These are phyloP conservation scores for Pinna nobilis DNA, from an alignment of 1,140 invertebrate species.

Conservation along the genomic window DNA sequence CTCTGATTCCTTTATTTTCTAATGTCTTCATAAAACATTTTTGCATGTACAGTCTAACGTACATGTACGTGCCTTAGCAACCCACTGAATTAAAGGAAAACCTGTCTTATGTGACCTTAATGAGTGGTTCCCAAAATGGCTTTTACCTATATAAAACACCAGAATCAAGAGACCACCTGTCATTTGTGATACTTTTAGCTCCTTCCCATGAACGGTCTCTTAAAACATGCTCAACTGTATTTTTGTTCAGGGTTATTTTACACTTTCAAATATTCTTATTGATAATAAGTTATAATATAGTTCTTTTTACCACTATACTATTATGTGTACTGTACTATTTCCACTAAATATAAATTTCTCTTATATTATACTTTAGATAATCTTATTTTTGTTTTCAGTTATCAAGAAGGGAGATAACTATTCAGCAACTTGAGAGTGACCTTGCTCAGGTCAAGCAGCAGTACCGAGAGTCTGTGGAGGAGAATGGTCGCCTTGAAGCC, in stretches of 20 bases:
- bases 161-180: too few relatives aligned
- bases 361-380: not conserved
- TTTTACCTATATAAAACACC: too few relatives aligned
- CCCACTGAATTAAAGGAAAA: too few relatives aligned
- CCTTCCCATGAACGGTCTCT: too few relatives aligned
- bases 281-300: too few relatives aligned
- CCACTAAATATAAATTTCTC: not conserved
- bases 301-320: not conserved
- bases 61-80: too few relatives aligned
- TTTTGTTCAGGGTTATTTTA: too few relatives aligned
- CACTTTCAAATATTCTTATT: too few relatives aligned
- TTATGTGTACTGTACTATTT: not conserved
- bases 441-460: constrained; percentile 57
- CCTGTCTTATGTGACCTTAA: too few relatives aligned
- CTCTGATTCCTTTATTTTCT: not conserved
- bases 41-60: not conserved
- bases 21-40: not conserved
- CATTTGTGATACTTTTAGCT: too few relatives aligned
- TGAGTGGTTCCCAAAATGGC: too few relatives aligned
- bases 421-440: constrained; percentile 69
- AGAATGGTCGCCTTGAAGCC: constrained; percentile 72
- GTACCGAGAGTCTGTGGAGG: constrained; percentile 69
- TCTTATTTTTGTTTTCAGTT: constrained; percentile 53
- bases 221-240: too few relatives aligned
- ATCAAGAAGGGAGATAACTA: constrained; percentile 63